Evolutionary conservation across 1,140 invertebrate genomes (phyloP).

Genomic region (Hestina assimilis): DNA sequence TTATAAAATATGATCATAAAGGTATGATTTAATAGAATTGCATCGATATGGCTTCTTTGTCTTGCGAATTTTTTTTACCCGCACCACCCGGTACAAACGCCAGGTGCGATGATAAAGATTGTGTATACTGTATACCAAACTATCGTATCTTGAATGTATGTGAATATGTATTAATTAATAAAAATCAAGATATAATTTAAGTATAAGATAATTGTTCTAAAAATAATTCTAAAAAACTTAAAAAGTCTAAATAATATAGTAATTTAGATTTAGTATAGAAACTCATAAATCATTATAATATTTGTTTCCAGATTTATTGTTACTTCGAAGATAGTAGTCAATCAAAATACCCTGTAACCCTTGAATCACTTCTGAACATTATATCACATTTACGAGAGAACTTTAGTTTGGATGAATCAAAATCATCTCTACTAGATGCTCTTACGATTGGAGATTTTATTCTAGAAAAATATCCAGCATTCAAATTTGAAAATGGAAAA

Average conservation of each 20-base stretch:
- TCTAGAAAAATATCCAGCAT: conserved; percentile 61
- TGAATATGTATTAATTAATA: no score
- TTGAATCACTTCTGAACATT: conserved; percentile 51
- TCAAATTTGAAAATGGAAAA: conserved; percentile 63
- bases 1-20: no score
- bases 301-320: conserved; percentile 63
- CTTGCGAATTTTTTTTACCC: neutral
- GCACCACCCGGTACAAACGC: conserved; percentile 2
- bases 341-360: conserved; percentile 37
- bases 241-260: no score
- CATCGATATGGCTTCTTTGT: neutral
- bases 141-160: no score
- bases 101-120: conserved; percentile 5
- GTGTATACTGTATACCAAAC: no score
- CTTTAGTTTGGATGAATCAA: conserved; percentile 59
- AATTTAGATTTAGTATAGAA: neutral
- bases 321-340: conserved; percentile 48
- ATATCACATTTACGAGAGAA: conserved; percentile 60
- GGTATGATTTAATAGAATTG: neutral
- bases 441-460: conserved; percentile 61
- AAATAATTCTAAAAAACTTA: no score
- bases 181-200: no score
- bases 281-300: neutral
- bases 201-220: no score
- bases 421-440: conserved; percentile 58